Percentiles rank a stretch among this genome's conserved stretches.
phyloP scores from a whole-genome alignment of 2,113 vertebrate genomes.

The Tetrao urogallus region DNA sequence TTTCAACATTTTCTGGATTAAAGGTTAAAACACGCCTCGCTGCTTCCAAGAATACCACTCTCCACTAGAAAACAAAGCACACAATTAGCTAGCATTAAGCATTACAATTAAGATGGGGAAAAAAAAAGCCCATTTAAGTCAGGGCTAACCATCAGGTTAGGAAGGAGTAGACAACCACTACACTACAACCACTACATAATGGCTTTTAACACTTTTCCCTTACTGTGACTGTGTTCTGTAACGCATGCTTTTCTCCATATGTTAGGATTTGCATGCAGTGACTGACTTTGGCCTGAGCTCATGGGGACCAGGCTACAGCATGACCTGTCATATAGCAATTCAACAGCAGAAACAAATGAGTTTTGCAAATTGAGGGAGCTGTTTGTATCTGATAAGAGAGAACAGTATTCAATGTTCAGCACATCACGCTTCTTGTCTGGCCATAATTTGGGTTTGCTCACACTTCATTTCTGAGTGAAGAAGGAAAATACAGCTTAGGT shows the following conservation, averaged over 20 bases:
- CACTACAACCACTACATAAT: background rate
- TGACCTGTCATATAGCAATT: background rate
- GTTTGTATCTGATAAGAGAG: background rate
- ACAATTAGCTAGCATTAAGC: background rate
- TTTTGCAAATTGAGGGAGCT: background rate
- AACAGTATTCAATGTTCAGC: background rate
- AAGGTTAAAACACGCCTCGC: background rate
- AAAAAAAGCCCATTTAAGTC: background rate
- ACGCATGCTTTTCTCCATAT: background rate
- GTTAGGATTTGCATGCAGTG: background rate
- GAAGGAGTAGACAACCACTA: background rate
- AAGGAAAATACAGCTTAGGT: background rate
- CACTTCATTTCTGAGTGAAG: rapidly evolving
- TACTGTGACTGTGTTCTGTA: background rate
- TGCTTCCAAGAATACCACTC: background rate
- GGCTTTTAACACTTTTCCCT: background rate
- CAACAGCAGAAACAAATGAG: background rate
- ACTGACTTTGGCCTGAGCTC: background rate
- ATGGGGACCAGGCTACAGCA: background rate
- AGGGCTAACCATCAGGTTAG: background rate
- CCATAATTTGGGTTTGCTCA: background rate
- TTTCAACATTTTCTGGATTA: slow-evolving; percentile 2
- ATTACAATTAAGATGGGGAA: background rate
- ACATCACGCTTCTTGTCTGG: background rate
- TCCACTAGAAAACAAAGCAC: background rate